Evolutionary conservation across 2,888 invertebrate genomes (phyloP), one percentile per base, ranked within the genome.

Genomic region (Labia minor): DNA sequence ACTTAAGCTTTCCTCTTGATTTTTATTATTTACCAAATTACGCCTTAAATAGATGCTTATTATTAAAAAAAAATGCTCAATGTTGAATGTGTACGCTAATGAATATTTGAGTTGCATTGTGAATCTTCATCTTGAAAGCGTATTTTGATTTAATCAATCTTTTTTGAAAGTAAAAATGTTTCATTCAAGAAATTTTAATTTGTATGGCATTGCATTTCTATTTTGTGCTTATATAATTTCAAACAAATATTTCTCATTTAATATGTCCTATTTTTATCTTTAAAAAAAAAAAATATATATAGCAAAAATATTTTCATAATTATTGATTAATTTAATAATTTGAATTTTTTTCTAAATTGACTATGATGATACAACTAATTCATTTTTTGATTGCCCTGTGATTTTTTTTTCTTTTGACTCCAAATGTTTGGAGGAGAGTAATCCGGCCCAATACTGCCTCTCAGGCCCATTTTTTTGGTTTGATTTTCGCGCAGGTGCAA

Each of bases 71-170:
- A 11, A n/a, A 8, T 49, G 49, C 49, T 49, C 49, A 49, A 16
- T 49, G 49, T 49, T 49, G 49, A 49, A 49, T 49, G 49, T 49
- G 49, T n/a, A 49, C 49, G 49, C 49, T 49, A 49, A n/a, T 49
- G 49, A 16, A 49, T 49, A 14, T 49, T 49, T 49, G 2, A 11
- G 14, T 26, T 49, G 49, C 49, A 49, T 49, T 49, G 16, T n/a
- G 16, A 49, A 49, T 10, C 3, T 8, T n/a, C 14, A 26, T 6
- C 8, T 26, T 8, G n/a, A n/a, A 26, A 26, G 26, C 26, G 26
- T 26, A 26, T 26, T 26, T 26, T 26, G 26, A n/a, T 26, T 26
- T 6, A 26, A 26, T 26, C 3, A 26, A 26, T 6, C 26, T 6
- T 26, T 26, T n/a, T n/a, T 49, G 49, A 14, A 14, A 10, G 2